Conservation (phyloP, 2,888 invertebrate species). For the Diabrotica balteata region DNA sequence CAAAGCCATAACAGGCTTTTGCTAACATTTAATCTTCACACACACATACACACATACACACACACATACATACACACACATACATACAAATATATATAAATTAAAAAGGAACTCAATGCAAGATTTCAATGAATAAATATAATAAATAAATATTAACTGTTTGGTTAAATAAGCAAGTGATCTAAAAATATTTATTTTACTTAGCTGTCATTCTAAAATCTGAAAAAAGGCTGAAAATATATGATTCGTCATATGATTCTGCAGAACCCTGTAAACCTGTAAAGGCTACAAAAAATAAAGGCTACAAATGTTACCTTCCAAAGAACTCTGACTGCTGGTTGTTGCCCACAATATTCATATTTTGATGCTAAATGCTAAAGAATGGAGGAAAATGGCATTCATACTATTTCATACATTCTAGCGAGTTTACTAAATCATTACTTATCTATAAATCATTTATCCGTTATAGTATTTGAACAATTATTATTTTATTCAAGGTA, state of each 20-base stretch:
- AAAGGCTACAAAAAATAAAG: conserved; percentile 44
- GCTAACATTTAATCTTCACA: too few relatives aligned
- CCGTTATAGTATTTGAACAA: too few relatives aligned
- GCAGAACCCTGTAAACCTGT: conserved; percentile 42
- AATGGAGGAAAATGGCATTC: conserved; percentile 33
- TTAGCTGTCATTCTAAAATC: conserved; percentile 13
- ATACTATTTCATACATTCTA: conserved; percentile 12
- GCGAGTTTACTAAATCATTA: conserved; percentile 24
- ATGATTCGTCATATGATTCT: conserved; percentile 24
- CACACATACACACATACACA: too few relatives aligned
- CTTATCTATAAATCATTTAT: too few relatives aligned
- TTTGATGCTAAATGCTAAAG: conserved; percentile 45
- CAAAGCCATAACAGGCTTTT: too few relatives aligned
- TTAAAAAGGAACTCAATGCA: too few relatives aligned
- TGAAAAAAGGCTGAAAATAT: conserved; percentile 29
- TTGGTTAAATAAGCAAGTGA: conserved; percentile 13
- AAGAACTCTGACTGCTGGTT: conserved; percentile 42
- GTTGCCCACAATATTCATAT: conserved; percentile 38
- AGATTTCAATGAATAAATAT: too few relatives aligned
- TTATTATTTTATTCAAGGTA: too few relatives aligned
- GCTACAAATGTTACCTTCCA: conserved; percentile 31
- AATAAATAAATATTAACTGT: not conserved
- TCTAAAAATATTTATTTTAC: conserved; percentile 14
- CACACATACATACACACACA: too few relatives aligned
- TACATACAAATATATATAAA: too few relatives aligned